phyloP scores from a whole-genome alignment of 1,140 invertebrate genomes.

The Periplaneta americana region DNA sequence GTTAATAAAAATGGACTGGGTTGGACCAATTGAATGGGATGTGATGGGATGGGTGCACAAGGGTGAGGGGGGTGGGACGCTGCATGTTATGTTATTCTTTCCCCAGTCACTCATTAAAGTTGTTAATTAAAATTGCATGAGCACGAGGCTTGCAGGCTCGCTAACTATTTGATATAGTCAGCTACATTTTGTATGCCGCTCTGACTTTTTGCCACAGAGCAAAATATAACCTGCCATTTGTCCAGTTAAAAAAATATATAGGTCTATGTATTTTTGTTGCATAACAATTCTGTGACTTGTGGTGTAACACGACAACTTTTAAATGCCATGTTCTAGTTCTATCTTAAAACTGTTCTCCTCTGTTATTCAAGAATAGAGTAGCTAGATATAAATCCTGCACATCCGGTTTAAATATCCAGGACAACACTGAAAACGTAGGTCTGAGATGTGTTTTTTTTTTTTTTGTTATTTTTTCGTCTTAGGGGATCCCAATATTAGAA shows the following conservation, averaged over 20 bases:
- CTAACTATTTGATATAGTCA: neutral
- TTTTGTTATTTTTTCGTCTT: too few relatives aligned
- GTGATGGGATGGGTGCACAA: neutral
- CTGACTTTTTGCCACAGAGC: neutral
- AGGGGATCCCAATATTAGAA: too few relatives aligned
- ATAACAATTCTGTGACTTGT: too few relatives aligned
- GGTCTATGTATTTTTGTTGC: too few relatives aligned
- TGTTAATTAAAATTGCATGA: slow-evolving; percentile 10
- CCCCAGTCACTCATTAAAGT: slow-evolving; percentile 8
- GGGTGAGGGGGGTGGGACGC: neutral
- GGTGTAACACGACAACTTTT: too few relatives aligned
- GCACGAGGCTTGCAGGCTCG: neutral
- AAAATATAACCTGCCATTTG: neutral
- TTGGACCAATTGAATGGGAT: neutral
- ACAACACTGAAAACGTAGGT: too few relatives aligned
- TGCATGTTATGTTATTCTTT: neutral
- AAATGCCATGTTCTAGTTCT: too few relatives aligned
- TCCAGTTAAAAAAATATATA: neutral
- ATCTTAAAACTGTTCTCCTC: too few relatives aligned
- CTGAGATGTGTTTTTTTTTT: too few relatives aligned
- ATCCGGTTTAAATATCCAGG: too few relatives aligned
- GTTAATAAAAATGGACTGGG: neutral
- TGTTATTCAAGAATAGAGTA: too few relatives aligned
- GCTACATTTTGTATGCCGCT: neutral
- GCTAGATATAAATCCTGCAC: too few relatives aligned